A percentile compares a stretch with the other conserved stretches of the same genome.
Evolutionary conservation across 2,797 vertebrate species (phyloP).

Genomic region (Catharus ustulatus): DNA sequence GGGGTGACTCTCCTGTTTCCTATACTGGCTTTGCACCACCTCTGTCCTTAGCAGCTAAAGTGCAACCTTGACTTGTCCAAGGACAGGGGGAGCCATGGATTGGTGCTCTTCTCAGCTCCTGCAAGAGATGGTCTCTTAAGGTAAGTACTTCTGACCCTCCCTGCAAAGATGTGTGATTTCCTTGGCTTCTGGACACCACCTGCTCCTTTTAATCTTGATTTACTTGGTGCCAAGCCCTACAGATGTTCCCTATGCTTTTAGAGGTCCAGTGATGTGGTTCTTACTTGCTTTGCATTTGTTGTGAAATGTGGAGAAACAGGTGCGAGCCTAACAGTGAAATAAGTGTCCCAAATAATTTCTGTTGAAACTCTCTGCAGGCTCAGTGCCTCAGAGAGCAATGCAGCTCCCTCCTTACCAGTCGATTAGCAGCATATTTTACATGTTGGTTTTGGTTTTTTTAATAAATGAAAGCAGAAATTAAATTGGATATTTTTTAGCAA

Average conservation of each 20-base stretch:
- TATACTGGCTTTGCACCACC: background rate
- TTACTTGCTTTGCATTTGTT: background rate
- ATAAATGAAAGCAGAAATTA: background rate
- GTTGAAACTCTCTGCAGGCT: background rate
- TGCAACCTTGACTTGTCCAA: background rate
- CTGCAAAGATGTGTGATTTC: background rate
- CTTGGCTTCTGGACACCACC: background rate
- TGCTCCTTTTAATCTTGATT: background rate
- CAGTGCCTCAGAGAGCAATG: background rate
- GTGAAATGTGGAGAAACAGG: background rate
- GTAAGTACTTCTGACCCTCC: background rate
- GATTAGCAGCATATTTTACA: background rate
- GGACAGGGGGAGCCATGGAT: fast-evolving
- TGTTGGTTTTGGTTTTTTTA: background rate
- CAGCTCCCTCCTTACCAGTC: background rate
- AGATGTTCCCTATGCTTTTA: background rate
- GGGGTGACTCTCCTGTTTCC: background rate
- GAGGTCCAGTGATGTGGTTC: background rate
- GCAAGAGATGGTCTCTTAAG: background rate
- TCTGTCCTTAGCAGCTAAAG: background rate
- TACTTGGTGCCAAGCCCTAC: background rate
- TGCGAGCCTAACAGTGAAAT: background rate
- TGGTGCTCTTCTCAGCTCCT: background rate
- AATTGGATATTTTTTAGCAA: background rate
- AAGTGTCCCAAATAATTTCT: background rate